A percentile compares a stretch with the other conserved stretches of the same genome.
Evolutionary conservation across 2,797 vertebrate species (phyloP).

Genomic region (Brotula barbata): DNA sequence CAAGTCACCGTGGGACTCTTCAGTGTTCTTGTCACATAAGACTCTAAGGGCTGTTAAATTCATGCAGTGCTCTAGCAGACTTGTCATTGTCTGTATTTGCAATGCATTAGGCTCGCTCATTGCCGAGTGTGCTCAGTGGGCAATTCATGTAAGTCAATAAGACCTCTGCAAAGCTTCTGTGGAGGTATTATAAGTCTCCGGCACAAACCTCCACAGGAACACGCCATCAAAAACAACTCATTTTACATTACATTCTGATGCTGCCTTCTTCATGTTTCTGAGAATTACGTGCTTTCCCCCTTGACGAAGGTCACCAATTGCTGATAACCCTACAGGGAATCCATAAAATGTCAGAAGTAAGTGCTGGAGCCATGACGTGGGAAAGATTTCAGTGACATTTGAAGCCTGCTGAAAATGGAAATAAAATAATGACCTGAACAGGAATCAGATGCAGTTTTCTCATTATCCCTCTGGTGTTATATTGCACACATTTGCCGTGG

Average conservation of each 20-base stretch:
- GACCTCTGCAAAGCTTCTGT: slow-evolving; percentile 13
- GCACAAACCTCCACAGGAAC: too few relatives aligned
- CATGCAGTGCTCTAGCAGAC: slow-evolving; percentile 15
- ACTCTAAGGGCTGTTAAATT: slow-evolving; percentile 16
- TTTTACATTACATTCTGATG: slow-evolving; percentile 24
- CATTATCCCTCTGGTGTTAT: neutral
- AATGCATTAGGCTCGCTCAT: slow-evolving; percentile 41
- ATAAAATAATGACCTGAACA: slow-evolving; percentile 40
- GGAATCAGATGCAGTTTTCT: slow-evolving; percentile 8
- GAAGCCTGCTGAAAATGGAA: slow-evolving; percentile 22
- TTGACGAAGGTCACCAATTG: slow-evolving; percentile 55
- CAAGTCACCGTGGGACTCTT: slow-evolving; percentile 22
- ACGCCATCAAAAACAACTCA: slow-evolving; percentile 8
- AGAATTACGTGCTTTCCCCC: slow-evolving; percentile 40
- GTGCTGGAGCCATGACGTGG: slow-evolving; percentile 22
- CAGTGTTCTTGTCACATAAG: slow-evolving; percentile 22
- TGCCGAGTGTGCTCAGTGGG: slow-evolving; percentile 16
- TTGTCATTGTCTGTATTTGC: slow-evolving; percentile 18
- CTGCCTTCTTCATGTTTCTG: slow-evolving; percentile 30
- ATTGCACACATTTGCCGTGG: neutral
- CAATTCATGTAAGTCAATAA: slow-evolving; percentile 29
- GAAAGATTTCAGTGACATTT: slow-evolving; percentile 61
- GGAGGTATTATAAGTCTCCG: neutral
- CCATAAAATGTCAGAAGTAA: slow-evolving; percentile 64
- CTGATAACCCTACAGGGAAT: slow-evolving; percentile 50